A percentile compares a stretch with the other conserved stretches of the same genome.
phyloP scores from a whole-genome alignment of 2,888 invertebrate species.

The Synanthedon vespiformis region DNA sequence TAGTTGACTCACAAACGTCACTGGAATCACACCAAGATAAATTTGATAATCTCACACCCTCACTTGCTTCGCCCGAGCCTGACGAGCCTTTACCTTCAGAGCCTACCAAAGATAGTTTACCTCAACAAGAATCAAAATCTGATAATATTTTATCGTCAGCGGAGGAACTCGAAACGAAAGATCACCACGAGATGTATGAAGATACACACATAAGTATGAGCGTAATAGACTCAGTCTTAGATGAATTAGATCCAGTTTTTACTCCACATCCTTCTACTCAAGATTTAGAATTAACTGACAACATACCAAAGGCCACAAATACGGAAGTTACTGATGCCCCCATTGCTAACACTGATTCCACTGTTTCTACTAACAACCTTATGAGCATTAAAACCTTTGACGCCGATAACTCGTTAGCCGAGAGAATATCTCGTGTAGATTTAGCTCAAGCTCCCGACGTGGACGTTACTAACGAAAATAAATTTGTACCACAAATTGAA shows the following conservation, averaged over 20 bases:
- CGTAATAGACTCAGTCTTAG: constrained; percentile 35
- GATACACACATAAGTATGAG: constrained; percentile 38
- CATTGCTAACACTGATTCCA: constrained; percentile 31
- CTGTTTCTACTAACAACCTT: constrained; percentile 33
- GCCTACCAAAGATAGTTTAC: constrained; percentile 1
- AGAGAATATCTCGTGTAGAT: constrained; percentile 23
- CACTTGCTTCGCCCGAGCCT: constrained; percentile 44
- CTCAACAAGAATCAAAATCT: constrained; percentile 6
- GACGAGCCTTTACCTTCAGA: constrained; percentile 16
- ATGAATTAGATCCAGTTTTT: constrained; percentile 28
- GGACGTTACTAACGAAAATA: constrained; percentile 10
- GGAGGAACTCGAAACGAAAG: neutral
- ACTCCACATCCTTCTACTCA: constrained; percentile 5
- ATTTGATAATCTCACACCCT: constrained; percentile 40
- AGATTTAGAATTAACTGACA: constrained; percentile 16
- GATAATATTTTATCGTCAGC: constrained; percentile 1
- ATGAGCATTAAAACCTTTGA: constrained; percentile 63
- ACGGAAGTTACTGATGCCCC: constrained; percentile 3
- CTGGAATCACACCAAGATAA: constrained; percentile 43
- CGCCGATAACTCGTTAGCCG: constrained; percentile 58
- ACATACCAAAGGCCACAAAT: constrained; percentile 5
- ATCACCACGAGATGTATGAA: constrained; percentile 12
- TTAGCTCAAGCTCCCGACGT: constrained; percentile 6
- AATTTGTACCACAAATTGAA: constrained; percentile 8
- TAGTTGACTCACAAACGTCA: constrained; percentile 33